These are phyloP conservation scores for Sebastiscus tertius DNA, from an alignment of 2,797 vertebrate genomes.

Conservation along the genomic window DNA sequence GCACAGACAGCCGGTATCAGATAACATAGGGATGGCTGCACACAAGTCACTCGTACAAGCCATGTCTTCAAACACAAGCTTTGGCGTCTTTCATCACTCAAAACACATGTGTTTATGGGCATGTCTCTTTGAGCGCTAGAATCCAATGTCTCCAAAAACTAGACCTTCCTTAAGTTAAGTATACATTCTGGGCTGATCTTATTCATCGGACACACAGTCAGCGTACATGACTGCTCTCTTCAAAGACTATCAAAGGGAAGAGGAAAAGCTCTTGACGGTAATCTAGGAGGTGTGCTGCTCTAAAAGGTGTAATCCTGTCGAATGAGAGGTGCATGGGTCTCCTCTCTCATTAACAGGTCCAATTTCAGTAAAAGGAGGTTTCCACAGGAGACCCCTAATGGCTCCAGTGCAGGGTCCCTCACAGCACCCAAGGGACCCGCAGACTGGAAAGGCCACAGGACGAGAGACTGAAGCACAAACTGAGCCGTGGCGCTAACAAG, in stretches of 20 bases:
- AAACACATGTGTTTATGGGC: slow-evolving; percentile 80
- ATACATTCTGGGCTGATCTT: slow-evolving; percentile 62
- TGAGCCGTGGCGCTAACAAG: slow-evolving; percentile 67
- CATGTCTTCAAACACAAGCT: slow-evolving; percentile 62
- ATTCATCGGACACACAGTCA: slow-evolving; percentile 38
- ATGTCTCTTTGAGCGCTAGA: slow-evolving; percentile 53
- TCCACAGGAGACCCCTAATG: slow-evolving; percentile 45
- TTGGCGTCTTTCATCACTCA: slow-evolving; percentile 75
- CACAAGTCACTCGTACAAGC: slow-evolving; percentile 60
- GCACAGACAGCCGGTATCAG: slow-evolving; percentile 71
- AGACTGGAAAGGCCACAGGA: slow-evolving; percentile 51
- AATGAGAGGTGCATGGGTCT: slow-evolving; percentile 50
- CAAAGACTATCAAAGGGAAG: slow-evolving; percentile 48
- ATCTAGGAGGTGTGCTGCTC: slow-evolving; percentile 43
- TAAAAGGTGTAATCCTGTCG: slow-evolving; percentile 63
- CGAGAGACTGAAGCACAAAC: slow-evolving; percentile 26
- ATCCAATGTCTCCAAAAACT: slow-evolving; percentile 57
- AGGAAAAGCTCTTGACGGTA: slow-evolving; percentile 27
- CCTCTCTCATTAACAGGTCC: slow-evolving; percentile 71
- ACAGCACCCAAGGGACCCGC: slow-evolving; percentile 60
- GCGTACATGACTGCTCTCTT: slow-evolving; percentile 12
- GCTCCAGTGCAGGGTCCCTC: slow-evolving; percentile 46
- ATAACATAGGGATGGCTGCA: slow-evolving; percentile 74
- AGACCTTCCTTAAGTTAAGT: slow-evolving; percentile 67
- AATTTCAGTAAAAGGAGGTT: slow-evolving; percentile 60